Conservation (phyloP, 2,113 vertebrate genomes). For the Todiramphus chloris region DNA sequence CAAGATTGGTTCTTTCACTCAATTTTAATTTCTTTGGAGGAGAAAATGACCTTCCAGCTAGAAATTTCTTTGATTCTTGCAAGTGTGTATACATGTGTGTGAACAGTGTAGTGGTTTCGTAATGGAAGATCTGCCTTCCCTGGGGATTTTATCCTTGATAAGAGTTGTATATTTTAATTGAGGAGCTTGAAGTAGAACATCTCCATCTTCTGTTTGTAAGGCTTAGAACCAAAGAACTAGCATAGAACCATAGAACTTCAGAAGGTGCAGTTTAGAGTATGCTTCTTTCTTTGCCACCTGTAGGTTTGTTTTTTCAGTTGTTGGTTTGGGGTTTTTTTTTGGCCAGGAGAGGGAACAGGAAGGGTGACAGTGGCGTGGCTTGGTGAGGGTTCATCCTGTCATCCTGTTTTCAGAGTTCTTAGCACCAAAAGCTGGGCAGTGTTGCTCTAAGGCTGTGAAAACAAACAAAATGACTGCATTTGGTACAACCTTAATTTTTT, state of each 20-base stretch:
- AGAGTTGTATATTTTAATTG: neutral
- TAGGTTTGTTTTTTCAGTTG: neutral
- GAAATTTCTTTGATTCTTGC: neutral
- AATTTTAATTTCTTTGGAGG: neutral
- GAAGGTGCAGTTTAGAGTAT: neutral
- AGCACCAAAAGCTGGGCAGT: neutral
- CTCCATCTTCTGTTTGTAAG: neutral
- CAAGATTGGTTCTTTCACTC: neutral
- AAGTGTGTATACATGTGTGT: neutral
- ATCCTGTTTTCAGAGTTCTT: neutral
- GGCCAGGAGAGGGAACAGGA: neutral
- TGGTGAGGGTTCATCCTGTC: neutral
- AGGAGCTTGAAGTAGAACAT: neutral
- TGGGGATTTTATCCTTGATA: neutral
- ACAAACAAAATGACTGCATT: neutral
- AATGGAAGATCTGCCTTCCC: neutral
- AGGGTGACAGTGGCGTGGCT: neutral
- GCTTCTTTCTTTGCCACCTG: neutral
- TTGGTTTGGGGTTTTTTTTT: neutral
- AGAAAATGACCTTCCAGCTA: neutral
- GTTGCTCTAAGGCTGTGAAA: neutral
- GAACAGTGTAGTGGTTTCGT: neutral
- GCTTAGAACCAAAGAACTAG: neutral
- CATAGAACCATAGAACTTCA: neutral
- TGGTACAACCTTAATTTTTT: neutral